Evolutionary conservation across 2,797 vertebrate genomes (phyloP).

Genomic region (Hipposideros larvatus): DNA sequence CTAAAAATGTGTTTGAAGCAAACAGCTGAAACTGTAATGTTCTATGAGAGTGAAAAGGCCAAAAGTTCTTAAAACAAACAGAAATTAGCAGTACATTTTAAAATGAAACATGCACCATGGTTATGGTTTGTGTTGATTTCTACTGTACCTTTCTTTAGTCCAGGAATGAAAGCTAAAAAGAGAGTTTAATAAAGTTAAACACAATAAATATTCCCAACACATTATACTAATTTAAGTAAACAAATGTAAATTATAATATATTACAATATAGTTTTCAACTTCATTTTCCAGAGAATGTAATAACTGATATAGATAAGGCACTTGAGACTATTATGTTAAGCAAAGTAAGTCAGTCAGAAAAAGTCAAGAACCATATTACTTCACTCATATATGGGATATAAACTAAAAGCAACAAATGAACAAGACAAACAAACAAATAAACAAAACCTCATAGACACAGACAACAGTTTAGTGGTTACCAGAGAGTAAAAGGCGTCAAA

Average conservation of each 20-base stretch:
- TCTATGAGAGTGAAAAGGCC: neutral
- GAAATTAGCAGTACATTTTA: neutral
- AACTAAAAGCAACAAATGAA: too few relatives aligned
- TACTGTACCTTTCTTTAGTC: slow-evolving; percentile 82
- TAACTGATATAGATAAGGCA: neutral
- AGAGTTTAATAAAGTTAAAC: slow-evolving; percentile 75
- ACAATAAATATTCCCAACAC: neutral
- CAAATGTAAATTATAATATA: neutral
- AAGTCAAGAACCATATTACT: too few relatives aligned
- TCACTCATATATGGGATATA: too few relatives aligned
- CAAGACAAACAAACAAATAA: too few relatives aligned
- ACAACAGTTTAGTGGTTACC: too few relatives aligned
- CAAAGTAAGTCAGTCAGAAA: too few relatives aligned
- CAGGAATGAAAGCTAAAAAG: slow-evolving; percentile 81
- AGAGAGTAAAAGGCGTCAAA: too few relatives aligned
- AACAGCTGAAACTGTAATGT: slow-evolving; percentile 41
- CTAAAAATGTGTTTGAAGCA: slow-evolving; percentile 60
- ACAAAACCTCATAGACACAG: too few relatives aligned
- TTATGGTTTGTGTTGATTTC: slow-evolving; percentile 49
- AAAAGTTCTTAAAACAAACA: slow-evolving; percentile 30
- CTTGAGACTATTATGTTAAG: too few relatives aligned
- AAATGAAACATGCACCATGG: slow-evolving; percentile 60
- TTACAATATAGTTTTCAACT: slow-evolving; percentile 13
- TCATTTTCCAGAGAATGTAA: neutral
- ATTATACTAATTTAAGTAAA: neutral